phyloP scores from a whole-genome alignment of 2,797 vertebrate genomes.

The Remorina albescens region DNA sequence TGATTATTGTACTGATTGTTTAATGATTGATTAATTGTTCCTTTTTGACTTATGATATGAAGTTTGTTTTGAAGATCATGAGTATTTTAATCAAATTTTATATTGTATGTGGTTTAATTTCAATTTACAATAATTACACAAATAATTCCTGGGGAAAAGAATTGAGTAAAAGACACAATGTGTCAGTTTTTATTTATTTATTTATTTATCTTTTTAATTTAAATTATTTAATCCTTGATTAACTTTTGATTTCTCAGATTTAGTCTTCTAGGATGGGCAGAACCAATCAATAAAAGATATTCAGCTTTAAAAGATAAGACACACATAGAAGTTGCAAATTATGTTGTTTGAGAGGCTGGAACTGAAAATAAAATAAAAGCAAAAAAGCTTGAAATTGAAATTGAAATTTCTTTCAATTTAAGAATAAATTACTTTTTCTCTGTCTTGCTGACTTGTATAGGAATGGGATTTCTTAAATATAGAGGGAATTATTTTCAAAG shows the following conservation, averaged over 20 bases:
- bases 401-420: background rate
- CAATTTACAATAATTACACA: too few relatives aligned
- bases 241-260: background rate
- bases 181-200: background rate
- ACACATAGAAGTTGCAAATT: background rate
- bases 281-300: too few relatives aligned
- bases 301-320: background rate
- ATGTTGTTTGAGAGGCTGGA: background rate
- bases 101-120: background rate
- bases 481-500: background rate
- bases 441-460: background rate
- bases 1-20: too few relatives aligned
- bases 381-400: too few relatives aligned
- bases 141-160: background rate
- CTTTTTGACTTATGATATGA: too few relatives aligned
- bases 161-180: too few relatives aligned
- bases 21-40: too few relatives aligned
- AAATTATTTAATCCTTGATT: background rate
- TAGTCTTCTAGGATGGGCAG: background rate
- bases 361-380: background rate
- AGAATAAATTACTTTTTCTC: background rate
- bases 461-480: background rate
- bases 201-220: background rate
- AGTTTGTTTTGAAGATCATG: background rate
- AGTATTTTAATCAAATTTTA: conserved; percentile 8